phyloP scores from a whole-genome alignment of 1,140 invertebrate species.

The Archivesica marissinica region DNA sequence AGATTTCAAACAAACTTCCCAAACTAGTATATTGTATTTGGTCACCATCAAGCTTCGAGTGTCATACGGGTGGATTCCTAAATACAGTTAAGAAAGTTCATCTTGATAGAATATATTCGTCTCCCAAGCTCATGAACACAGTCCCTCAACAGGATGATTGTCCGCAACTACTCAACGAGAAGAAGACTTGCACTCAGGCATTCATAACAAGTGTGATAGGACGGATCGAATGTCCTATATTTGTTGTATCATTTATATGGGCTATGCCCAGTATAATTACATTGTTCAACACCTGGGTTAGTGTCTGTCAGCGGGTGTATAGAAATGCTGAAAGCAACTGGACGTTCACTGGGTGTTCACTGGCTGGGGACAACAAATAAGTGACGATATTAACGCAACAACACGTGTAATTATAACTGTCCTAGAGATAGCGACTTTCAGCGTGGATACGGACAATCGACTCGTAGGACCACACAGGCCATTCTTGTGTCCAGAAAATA shows the following conservation, averaged over 20 bases:
- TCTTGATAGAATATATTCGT: neutral
- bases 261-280: constrained; percentile 9
- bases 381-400: neutral
- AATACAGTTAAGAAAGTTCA: constrained; percentile 5
- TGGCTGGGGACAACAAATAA: neutral
- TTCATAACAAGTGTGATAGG: neutral
- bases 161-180: neutral
- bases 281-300: neutral
- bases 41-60: neutral
- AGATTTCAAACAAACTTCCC: neutral
- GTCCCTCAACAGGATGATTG: neutral
- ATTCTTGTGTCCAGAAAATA: neutral
- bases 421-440: neutral
- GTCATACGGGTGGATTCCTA: neutral
- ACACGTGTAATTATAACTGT: neutral
- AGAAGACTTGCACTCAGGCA: neutral
- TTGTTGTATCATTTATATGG: neutral
- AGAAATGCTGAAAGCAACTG: neutral
- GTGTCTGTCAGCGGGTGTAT: neutral
- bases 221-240: neutral
- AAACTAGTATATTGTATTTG: neutral
- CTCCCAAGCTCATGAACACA: neutral
- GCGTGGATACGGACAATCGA: neutral
- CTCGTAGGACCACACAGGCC: neutral
- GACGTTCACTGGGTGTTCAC: neutral